Percentiles rank a stretch among this genome's conserved stretches.
Conservation (phyloP, 2,113 vertebrate species). For the Suricata suricatta region DNA sequence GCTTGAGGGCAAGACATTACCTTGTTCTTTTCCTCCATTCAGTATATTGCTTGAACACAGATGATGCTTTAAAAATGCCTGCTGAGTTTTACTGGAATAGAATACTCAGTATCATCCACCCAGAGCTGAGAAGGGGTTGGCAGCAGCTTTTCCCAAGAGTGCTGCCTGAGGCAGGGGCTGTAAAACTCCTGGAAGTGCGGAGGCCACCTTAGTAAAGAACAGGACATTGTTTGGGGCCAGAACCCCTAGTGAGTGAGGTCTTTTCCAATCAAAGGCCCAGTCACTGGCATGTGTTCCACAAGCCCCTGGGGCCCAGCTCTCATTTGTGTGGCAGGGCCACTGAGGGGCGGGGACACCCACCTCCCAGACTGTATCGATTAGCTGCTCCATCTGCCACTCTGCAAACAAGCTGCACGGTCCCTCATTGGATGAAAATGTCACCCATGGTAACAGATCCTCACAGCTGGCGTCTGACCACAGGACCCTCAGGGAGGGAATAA, state of each 20-base stretch:
- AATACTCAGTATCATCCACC: background rate
- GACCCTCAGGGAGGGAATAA: slow-evolving; percentile 69
- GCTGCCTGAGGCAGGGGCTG: slow-evolving; percentile 39
- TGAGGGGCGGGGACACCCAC: background rate
- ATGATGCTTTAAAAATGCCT: background rate
- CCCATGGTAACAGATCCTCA: slow-evolving; percentile 70
- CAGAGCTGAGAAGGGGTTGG: background rate
- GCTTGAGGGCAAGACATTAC: background rate
- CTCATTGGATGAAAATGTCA: slow-evolving; percentile 75
- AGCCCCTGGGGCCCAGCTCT: slow-evolving; percentile 46
- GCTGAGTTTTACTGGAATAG: slow-evolving; percentile 5
- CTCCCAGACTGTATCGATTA: slow-evolving; percentile 67
- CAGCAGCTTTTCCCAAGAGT: slow-evolving; percentile 42
- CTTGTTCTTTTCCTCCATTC: background rate
- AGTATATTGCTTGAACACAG: background rate
- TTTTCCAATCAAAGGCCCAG: slow-evolving; percentile 66
- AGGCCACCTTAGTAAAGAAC: slow-evolving; percentile 61
- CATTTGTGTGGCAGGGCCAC: background rate
- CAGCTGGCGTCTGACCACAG: slow-evolving; percentile 71
- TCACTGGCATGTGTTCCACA: slow-evolving; percentile 14
- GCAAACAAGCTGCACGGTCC: slow-evolving; percentile 28
- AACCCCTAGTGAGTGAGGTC: slow-evolving; percentile 58
- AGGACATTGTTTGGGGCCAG: slow-evolving; percentile 62
- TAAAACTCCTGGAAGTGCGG: slow-evolving; percentile 51
- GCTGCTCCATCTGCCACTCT: slow-evolving; percentile 58